Evolutionary conservation across 2,113 vertebrate genomes (phyloP).

Genomic region (Sebastes schlegelii): DNA sequence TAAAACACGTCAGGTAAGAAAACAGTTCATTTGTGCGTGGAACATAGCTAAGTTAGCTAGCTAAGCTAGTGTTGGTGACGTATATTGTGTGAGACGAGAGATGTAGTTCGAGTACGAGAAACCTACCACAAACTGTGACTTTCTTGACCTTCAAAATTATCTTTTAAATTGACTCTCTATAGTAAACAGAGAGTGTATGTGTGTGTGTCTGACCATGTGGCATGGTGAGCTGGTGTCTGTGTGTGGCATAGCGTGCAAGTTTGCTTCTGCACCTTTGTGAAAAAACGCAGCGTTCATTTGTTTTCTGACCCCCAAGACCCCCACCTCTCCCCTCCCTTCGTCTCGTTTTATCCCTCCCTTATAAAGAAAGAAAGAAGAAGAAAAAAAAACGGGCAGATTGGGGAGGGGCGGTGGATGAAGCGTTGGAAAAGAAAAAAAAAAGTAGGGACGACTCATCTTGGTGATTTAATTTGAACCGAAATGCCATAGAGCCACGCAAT

Average conservation of each 20-base stretch:
- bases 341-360: constrained; percentile 34
- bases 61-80: too few species aligned
- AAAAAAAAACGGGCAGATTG: constrained; percentile 45
- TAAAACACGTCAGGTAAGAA: too few species aligned
- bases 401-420: constrained; percentile 56
- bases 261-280: constrained; percentile 13
- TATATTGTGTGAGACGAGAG: too few species aligned
- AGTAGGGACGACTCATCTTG: constrained; percentile 63
- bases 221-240: neutral
- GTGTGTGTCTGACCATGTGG: constrained; percentile 18
- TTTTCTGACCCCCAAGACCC: constrained; percentile 45
- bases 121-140: too few species aligned
- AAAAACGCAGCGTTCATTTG: constrained; percentile 50
- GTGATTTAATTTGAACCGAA: constrained; percentile 81
- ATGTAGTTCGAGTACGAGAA: too few species aligned
- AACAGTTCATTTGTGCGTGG: too few species aligned
- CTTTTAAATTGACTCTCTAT: too few species aligned
- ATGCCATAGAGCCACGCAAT: constrained; percentile 70
- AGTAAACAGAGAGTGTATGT: constrained; percentile 1
- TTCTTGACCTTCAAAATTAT: too few species aligned
- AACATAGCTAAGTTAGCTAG: too few species aligned
- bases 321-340: neutral
- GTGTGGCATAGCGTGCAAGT: constrained; percentile 43
- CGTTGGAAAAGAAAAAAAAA: constrained; percentile 35
- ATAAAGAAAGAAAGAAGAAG: neutral